A percentile compares a stretch with the other conserved stretches of the same genome.
Conservation (phyloP, 1,140 invertebrate species). For the Drosophila biarmipes region DNA sequence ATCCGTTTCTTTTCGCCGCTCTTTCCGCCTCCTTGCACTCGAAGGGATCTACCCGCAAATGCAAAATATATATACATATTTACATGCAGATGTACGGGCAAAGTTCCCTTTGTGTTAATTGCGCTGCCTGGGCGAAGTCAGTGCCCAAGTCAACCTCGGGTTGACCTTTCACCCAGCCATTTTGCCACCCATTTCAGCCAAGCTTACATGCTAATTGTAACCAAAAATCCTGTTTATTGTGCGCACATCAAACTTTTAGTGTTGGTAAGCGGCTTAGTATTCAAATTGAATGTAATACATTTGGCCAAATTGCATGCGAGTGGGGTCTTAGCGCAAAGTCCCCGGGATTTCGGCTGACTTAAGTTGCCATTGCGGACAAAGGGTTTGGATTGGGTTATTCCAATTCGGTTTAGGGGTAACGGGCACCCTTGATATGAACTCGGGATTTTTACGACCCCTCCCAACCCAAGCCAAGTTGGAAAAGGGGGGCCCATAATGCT, state of each 20-base stretch:
- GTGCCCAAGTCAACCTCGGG: constrained; percentile 65
- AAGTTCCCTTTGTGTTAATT: constrained; percentile 76
- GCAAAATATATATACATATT: constrained; percentile 15
- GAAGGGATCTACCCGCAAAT: constrained; percentile 43
- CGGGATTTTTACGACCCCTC: constrained; percentile 39
- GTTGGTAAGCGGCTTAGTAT: constrained; percentile 83
- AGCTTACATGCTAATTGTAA: constrained; percentile 82
- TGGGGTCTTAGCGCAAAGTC: constrained; percentile 69
- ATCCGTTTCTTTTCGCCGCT: constrained; percentile 79
- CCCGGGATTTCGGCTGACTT: constrained; percentile 65
- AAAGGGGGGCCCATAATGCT: constrained; percentile 48
- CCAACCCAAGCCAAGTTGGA: neutral
- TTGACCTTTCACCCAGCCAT: constrained; percentile 22
- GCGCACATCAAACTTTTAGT: constrained; percentile 83
- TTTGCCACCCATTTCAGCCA: constrained; percentile 19
- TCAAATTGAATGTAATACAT: constrained; percentile 83
- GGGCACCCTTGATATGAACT: constrained; percentile 40
- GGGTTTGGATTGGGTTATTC: constrained; percentile 15
- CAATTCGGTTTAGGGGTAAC: constrained; percentile 36
- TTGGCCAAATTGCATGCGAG: constrained; percentile 80
- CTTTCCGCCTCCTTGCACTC: constrained; percentile 63
- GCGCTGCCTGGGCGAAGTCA: constrained; percentile 63
- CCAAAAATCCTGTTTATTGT: constrained; percentile 82
- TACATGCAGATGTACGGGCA: constrained; percentile 26
- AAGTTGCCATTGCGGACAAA: constrained; percentile 56